phyloP scores from a whole-genome alignment of 2,797 vertebrate species.

The Ambastaia sidthimunki region DNA sequence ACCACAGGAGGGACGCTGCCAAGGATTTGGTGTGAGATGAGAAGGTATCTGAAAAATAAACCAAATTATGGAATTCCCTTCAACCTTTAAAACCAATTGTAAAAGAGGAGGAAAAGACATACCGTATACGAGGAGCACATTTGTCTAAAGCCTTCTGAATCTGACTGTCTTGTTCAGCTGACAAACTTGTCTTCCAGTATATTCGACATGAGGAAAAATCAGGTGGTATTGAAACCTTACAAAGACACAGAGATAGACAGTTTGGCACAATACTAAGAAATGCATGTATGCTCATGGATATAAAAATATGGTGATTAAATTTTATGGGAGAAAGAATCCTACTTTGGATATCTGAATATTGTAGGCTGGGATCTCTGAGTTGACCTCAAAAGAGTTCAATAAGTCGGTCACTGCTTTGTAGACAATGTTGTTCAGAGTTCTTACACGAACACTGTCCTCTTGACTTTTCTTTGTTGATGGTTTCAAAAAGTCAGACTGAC shows the following conservation, averaged over 20 bases:
- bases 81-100: background rate
- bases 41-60: constrained; percentile 52
- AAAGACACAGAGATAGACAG: background rate
- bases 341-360: constrained; percentile 66
- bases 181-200: constrained; percentile 79
- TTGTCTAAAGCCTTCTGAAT: constrained; percentile 70
- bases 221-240: constrained; percentile 80
- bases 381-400: constrained; percentile 75
- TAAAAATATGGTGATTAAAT: background rate
- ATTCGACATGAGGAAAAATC: constrained; percentile 69
- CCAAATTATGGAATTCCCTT: background rate
- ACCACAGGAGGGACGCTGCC: constrained; percentile 57
- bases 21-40: constrained; percentile 59
- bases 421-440: constrained; percentile 74
- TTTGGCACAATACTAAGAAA: background rate
- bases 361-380: constrained; percentile 68
- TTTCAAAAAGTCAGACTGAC: constrained; percentile 55
- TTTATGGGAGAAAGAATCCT: background rate
- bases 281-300: background rate
- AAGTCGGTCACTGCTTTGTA: constrained; percentile 77
- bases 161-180: constrained; percentile 61
- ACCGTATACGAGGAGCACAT: constrained; percentile 76
- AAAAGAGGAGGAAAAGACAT: background rate
- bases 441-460: constrained; percentile 74
- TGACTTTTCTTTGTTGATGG: constrained; percentile 35